Percentiles rank a stretch among this genome's conserved stretches.
Conservation (phyloP, 1,140 invertebrate species). For the Wiebesia pumilae region DNA sequence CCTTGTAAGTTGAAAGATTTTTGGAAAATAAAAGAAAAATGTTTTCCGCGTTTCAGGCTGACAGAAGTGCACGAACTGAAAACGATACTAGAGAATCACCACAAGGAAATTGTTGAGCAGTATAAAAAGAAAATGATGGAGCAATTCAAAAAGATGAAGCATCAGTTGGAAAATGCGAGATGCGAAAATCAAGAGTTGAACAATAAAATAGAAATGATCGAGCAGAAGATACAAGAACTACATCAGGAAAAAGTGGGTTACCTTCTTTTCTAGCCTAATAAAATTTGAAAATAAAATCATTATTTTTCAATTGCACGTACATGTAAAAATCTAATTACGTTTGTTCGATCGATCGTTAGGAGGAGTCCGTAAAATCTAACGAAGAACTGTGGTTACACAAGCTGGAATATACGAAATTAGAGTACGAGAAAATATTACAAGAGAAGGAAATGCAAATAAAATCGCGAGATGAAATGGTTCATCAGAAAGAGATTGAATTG, state of each 20-base stretch:
- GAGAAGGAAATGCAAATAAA: conserved; percentile 60
- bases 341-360: neutral
- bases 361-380: neutral
- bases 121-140: conserved; percentile 56
- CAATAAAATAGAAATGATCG: conserved; percentile 50
- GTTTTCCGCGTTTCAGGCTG: conserved; percentile 51
- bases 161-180: conserved; percentile 53
- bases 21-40: neutral
- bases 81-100: conserved; percentile 54
- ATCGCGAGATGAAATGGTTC: conserved; percentile 58
- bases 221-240: conserved; percentile 55
- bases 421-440: conserved; percentile 53
- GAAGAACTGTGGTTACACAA: conserved; percentile 31
- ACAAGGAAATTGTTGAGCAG: conserved; percentile 57
- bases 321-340: conserved; percentile 26
- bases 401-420: conserved; percentile 48
- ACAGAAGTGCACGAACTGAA: conserved; percentile 58
- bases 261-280: neutral
- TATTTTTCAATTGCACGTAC: neutral
- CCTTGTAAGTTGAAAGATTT: conserved; percentile 3
- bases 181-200: conserved; percentile 55
- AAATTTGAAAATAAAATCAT: conserved; percentile 29
- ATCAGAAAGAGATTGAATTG: conserved; percentile 57
- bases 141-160: conserved; percentile 58
- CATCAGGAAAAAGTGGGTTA: conserved; percentile 56